phyloP scores from a whole-genome alignment of 2,113 vertebrate genomes.

The Gasterosteus nipponicus region DNA sequence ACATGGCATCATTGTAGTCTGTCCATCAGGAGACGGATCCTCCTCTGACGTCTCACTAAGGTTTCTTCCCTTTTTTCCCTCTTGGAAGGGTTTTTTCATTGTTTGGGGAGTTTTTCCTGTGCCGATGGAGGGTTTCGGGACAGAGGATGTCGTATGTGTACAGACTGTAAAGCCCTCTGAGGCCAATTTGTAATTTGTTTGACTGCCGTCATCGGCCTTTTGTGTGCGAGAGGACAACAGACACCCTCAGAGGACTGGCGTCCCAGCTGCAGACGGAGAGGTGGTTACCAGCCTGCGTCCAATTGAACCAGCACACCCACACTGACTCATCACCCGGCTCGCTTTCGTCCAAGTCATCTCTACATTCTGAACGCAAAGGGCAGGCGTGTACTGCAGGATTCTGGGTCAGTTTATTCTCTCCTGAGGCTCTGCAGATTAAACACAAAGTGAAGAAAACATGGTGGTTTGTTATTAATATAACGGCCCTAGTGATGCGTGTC shows the following conservation, averaged over 20 bases:
- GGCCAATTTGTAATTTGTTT: background rate
- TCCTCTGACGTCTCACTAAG: too few relatives aligned
- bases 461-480: background rate
- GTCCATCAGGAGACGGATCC: too few relatives aligned
- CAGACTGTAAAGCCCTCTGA: too few relatives aligned
- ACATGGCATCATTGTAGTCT: too few relatives aligned
- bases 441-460: too few relatives aligned
- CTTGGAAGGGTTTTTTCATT: too few relatives aligned
- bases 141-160: too few relatives aligned
- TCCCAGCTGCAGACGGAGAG: constrained; percentile 3
- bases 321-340: background rate
- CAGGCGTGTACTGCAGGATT: background rate
- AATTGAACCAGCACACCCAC: background rate
- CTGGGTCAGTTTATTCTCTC: background rate
- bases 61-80: too few relatives aligned
- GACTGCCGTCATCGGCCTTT: background rate
- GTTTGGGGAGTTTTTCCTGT: too few relatives aligned
- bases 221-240: background rate
- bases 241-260: constrained; percentile 4
- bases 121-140: too few relatives aligned
- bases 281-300: background rate
- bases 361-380: background rate
- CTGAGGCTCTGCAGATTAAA: background rate
- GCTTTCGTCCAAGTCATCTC: background rate
- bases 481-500: background rate